These are phyloP conservation scores for Chaenodraco wilsoni DNA, from an alignment of 2,797 vertebrate species.

Conservation along the genomic window DNA sequence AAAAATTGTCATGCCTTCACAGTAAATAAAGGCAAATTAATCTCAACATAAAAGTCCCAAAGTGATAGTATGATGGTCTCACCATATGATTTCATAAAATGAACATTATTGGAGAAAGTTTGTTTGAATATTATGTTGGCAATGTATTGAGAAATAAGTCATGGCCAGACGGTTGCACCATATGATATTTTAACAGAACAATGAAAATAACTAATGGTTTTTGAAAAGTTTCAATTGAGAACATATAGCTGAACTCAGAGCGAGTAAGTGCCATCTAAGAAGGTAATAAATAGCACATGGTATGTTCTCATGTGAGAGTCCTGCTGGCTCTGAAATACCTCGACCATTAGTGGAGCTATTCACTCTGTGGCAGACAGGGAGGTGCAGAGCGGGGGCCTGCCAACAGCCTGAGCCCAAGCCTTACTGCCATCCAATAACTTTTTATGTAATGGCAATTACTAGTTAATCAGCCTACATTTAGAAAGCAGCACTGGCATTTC, in stretches of 20 bases:
- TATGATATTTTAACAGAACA: no score
- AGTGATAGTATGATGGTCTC: no score
- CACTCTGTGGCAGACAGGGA: slow-evolving; percentile 13
- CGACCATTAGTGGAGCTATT: slow-evolving; percentile 28
- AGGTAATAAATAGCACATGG: slow-evolving; percentile 20
- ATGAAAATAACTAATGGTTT: no score
- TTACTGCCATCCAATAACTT: slow-evolving; percentile 7
- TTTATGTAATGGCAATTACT: slow-evolving; percentile 11
- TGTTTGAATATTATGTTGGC: no score
- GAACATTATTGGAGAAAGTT: no score
- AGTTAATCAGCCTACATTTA: not conserved
- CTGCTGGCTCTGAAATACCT: slow-evolving; percentile 20
- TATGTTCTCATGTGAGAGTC: slow-evolving; percentile 23
- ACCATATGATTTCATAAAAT: no score
- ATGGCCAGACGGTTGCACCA: no score
- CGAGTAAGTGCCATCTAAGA: slow-evolving; percentile 1
- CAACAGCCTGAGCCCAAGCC: not conserved
- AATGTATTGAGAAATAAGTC: no score
- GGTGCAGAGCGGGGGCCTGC: not conserved
- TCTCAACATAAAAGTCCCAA: no score
- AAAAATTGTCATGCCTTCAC: no score
- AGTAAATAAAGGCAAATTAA: no score
- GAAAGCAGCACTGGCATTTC: not conserved
- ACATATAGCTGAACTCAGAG: not conserved
- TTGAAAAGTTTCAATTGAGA: not conserved